Evolutionary conservation across 2,888 invertebrate genomes (phyloP).

Genomic region (Pachydiplax longipennis): DNA sequence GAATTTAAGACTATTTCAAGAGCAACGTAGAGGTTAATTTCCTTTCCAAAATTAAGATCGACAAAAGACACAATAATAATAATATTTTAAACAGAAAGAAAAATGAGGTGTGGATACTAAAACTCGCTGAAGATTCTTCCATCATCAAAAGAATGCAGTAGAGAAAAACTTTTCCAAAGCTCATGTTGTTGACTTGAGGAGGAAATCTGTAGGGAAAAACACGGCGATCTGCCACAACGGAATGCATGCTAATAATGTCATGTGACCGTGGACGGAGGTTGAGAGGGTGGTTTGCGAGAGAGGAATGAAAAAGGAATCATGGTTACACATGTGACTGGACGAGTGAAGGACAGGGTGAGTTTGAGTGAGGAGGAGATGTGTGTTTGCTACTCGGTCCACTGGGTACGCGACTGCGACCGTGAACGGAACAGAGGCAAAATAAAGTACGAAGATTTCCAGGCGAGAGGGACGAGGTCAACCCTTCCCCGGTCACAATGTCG

Average conservation of each 20-base stretch:
- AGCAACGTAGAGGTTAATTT: no score
- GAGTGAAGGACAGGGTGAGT: not conserved
- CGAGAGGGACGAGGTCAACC: no score
- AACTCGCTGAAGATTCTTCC: no score
- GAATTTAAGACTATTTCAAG: no score
- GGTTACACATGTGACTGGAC: not conserved
- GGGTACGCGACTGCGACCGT: not conserved
- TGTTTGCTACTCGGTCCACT: not conserved
- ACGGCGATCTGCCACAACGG: not conserved
- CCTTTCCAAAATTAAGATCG: no score
- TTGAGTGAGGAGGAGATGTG: not conserved
- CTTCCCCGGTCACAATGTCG: no score
- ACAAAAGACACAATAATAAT: no score
- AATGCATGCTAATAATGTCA: not conserved
- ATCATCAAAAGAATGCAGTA: no score
- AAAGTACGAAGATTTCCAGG: not conserved
- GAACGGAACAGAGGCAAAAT: not conserved
- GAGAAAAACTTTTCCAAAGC: no score
- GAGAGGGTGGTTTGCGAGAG: not conserved
- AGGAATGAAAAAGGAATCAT: not conserved
- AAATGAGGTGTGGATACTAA: no score
- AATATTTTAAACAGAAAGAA: no score
- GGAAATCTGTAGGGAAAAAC: not conserved
- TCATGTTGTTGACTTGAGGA: no score
- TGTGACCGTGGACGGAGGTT: not conserved